A percentile compares a stretch with the other conserved stretches of the same genome.
Conservation (phyloP, 35 echinoderm and acorn worm genomes). For the Nesometra sesokonis region DNA sequence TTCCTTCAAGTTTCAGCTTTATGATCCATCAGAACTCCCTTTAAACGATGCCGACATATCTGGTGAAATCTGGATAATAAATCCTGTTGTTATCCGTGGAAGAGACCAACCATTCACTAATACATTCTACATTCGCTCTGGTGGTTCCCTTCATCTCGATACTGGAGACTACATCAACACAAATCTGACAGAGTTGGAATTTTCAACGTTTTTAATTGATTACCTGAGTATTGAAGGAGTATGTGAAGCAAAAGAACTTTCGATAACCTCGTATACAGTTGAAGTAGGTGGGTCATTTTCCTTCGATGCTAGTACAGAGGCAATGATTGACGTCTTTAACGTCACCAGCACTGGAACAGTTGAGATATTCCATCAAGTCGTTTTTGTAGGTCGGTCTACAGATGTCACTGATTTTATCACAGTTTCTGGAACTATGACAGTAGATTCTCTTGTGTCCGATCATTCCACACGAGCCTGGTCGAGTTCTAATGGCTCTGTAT, state of each 20-base stretch:
- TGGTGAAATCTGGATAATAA: constrained; percentile 2
- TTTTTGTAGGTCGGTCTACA: constrained; percentile 13
- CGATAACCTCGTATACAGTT: constrained; percentile 19
- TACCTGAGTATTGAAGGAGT: constrained; percentile 22
- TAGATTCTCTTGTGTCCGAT: constrained; percentile 1
- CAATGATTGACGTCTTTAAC: constrained; percentile 6
- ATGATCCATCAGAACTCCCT: constrained; percentile 6
- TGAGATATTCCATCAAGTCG: constrained; percentile 13
- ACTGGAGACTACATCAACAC: constrained; percentile 11
- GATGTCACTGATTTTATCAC: neutral
- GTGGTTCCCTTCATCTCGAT: constrained; percentile 33
- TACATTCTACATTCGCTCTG: neutral
- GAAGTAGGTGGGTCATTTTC: constrained; percentile 27
- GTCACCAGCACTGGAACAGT: constrained; percentile 20
- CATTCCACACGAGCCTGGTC: constrained; percentile 27
- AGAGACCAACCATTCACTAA: neutral
- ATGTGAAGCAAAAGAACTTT: constrained; percentile 26
- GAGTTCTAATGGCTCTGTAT: constrained; percentile 1
- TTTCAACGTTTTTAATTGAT: constrained; percentile 17
- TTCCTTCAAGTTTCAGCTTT: constrained; percentile 3
- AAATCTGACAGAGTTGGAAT: constrained; percentile 10
- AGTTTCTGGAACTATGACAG: constrained; percentile 27
- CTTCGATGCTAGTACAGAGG: constrained; percentile 30
- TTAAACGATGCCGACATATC: neutral
- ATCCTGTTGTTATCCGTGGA: constrained; percentile 9